Conservation (phyloP, 35 echinoderm and acorn worm genomes). For the Apostichopus parvimensis region DNA sequence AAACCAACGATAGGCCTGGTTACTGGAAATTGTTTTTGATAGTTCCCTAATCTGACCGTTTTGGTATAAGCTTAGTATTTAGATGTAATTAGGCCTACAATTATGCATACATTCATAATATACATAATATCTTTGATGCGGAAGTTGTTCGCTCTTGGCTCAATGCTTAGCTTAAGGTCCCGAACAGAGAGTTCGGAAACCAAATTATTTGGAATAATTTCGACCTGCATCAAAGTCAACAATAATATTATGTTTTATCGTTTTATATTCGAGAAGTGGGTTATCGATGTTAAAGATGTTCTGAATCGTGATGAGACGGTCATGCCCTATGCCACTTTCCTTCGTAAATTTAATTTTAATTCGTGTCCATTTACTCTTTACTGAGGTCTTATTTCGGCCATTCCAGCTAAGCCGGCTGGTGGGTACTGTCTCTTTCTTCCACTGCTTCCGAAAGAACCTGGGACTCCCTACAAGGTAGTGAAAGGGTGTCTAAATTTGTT, state of each 20-base stretch:
- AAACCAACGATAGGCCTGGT: background rate
- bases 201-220: too few species aligned
- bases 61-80: background rate
- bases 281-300: background rate
- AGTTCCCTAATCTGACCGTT: background rate
- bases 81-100: background rate
- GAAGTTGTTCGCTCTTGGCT: too few species aligned
- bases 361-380: too few species aligned
- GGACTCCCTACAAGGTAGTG: too few species aligned
- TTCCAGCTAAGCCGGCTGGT: background rate
- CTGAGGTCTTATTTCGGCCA: too few species aligned
- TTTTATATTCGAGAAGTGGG: background rate
- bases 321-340: background rate
- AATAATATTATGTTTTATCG: background rate
- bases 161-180: background rate
- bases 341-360: background rate
- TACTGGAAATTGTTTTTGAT: constrained; percentile 7
- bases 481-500: too few species aligned
- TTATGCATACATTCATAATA: background rate
- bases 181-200: too few species aligned
- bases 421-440: too few species aligned
- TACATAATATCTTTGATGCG: background rate
- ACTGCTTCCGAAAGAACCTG: too few species aligned
- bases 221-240: too few species aligned
- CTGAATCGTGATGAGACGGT: background rate